A percentile compares a stretch with the other conserved stretches of the same genome.
phyloP scores from a whole-genome alignment of 37 sponge, comb jelly and placozoan species.

The Beroe ovata region DNA sequence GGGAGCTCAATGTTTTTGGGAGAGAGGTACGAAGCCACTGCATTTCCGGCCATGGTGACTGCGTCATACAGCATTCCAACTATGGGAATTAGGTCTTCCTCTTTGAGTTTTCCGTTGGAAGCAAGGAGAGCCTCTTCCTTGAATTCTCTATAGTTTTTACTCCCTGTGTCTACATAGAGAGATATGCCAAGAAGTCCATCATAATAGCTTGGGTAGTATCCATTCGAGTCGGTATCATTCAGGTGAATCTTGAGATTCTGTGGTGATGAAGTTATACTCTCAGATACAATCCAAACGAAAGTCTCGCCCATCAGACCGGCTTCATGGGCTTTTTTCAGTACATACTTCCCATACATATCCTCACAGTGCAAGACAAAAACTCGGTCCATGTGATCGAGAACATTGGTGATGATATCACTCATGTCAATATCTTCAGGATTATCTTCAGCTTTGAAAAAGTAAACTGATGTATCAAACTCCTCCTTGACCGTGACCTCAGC shows the following conservation, averaged over 20 bases:
- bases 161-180: slow-evolving; percentile 12
- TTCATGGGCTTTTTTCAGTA: slow-evolving; percentile 20
- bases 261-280: slow-evolving; percentile 7
- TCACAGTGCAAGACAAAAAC: slow-evolving; percentile 55
- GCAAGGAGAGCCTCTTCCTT: not conserved
- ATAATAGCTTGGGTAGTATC: not conserved
- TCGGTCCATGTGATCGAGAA: not conserved
- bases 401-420: slow-evolving; percentile 9
- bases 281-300: slow-evolving; percentile 63
- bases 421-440: not conserved
- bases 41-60: not conserved
- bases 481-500: slow-evolving; percentile 33
- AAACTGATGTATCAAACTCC: slow-evolving; percentile 53
- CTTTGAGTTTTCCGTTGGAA: not conserved
- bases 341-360: slow-evolving; percentile 30
- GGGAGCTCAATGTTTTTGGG: not conserved
- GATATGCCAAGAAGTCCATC: slow-evolving; percentile 22
- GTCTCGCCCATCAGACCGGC: slow-evolving; percentile 12
- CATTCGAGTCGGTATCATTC: not conserved
- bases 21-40: not conserved
- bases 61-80: slow-evolving; percentile 43
- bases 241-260: not conserved
- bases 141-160: not conserved
- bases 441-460: slow-evolving; percentile 29
- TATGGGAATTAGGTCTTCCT: not conserved